These are phyloP conservation scores for Phocides pigmalion DNA, from an alignment of 1,140 invertebrate species.

Conservation along the genomic window DNA sequence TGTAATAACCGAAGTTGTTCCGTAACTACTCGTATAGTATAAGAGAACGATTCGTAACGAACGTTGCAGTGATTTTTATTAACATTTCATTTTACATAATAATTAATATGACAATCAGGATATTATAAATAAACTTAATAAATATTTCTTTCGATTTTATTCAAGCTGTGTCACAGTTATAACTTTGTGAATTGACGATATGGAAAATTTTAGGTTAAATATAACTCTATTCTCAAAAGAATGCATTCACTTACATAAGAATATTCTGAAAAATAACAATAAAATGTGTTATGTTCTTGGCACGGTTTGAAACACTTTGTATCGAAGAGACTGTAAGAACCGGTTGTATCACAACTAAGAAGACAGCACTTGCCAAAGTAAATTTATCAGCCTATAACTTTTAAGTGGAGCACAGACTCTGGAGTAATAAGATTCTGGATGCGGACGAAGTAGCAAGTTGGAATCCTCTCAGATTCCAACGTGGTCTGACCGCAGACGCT, in stretches of 20 bases:
- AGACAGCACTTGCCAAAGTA: conserved; percentile 27
- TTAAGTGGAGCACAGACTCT: conserved; percentile 21
- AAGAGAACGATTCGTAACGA: no score
- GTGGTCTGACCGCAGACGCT: conserved; percentile 29
- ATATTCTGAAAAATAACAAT: neutral
- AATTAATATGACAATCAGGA: no score
- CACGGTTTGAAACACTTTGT: neutral
- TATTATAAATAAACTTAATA: no score
- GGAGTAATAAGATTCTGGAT: conserved; percentile 27
- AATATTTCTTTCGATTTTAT: no score
- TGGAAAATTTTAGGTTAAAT: no score
- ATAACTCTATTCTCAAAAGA: no score
- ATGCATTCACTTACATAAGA: neutral
- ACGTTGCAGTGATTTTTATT: no score
- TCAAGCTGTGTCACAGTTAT: no score
- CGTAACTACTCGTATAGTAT: no score
- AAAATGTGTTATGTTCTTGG: conserved; percentile 8
- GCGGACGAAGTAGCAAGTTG: conserved; percentile 31
- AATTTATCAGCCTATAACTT: conserved; percentile 33
- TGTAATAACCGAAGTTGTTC: no score
- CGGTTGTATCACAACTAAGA: neutral
- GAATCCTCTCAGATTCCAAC: conserved; percentile 33
- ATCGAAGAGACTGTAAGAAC: conserved; percentile 5
- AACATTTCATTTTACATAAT: no score
- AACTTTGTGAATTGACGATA: no score